A percentile compares a stretch with the other conserved stretches of the same genome.
These are phyloP conservation scores for Masticophis lateralis DNA, from an alignment of 2,797 vertebrate species.

Conservation along the genomic window DNA sequence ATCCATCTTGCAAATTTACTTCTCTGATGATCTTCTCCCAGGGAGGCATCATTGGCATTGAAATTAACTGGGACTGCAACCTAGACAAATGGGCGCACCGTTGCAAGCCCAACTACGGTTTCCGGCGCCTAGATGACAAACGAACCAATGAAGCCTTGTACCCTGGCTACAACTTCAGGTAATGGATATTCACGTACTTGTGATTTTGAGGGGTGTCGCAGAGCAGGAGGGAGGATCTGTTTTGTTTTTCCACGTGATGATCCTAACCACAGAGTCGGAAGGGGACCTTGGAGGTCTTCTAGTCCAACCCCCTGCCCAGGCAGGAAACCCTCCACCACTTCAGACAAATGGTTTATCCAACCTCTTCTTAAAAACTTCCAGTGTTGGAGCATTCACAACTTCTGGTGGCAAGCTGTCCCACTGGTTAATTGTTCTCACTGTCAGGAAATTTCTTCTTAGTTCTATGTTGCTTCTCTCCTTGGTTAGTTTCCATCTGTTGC, in stretches of 20 bases:
- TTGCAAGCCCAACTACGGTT: constrained; percentile 80
- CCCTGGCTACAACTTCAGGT: constrained; percentile 87
- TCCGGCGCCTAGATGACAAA: constrained; percentile 82
- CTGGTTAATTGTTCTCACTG: no score
- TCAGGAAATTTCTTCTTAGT: no score
- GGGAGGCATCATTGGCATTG: constrained; percentile 86
- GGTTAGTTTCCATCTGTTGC: background rate
- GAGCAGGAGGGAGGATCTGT: no score
- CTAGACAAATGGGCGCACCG: constrained; percentile 72
- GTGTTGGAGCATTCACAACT: no score
- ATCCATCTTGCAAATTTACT: background rate
- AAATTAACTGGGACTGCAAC: constrained; percentile 87
- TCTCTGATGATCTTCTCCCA: constrained; percentile 52
- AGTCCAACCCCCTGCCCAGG: background rate
- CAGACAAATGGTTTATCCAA: no score
- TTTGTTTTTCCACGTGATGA: background rate
- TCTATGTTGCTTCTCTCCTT: no score
- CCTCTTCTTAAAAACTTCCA: no score
- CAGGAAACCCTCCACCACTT: no score
- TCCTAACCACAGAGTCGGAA: background rate
- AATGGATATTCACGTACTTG: background rate
- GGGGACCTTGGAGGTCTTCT: background rate
- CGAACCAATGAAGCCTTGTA: constrained; percentile 74
- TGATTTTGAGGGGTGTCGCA: no score
- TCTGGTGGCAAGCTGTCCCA: no score